Evolutionary conservation across 2,797 vertebrate genomes (phyloP).

Genomic region (Microtus agrestis): DNA sequence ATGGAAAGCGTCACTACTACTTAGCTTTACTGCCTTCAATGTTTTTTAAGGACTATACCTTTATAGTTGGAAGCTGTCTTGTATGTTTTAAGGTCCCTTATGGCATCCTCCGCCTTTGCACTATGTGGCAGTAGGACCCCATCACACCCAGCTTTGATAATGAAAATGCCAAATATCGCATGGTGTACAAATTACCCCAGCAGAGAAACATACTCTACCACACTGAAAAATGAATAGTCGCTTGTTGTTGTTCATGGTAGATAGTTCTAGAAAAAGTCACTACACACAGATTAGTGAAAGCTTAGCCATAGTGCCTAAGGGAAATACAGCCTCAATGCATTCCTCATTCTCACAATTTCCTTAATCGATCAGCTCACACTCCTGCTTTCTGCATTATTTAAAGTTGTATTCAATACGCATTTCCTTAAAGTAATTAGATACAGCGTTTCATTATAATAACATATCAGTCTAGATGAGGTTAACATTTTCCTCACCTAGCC

Average conservation of each 20-base stretch:
- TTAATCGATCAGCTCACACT: slow-evolving; percentile 12
- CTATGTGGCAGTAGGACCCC: background rate
- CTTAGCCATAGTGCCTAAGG: background rate
- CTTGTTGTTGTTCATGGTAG: slow-evolving; percentile 2
- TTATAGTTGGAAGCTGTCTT: background rate
- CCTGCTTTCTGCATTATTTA: slow-evolving; percentile 34
- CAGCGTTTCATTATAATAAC: background rate
- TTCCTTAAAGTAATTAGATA: background rate
- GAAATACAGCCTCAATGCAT: background rate
- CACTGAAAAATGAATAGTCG: background rate
- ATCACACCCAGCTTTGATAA: background rate
- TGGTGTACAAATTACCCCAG: background rate
- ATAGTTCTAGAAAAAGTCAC: slow-evolving; percentile 26
- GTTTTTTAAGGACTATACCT: background rate
- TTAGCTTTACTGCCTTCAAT: background rate
- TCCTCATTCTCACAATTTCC: background rate
- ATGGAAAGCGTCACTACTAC: background rate
- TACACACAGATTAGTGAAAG: slow-evolving; percentile 3
- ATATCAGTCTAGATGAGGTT: slow-evolving; percentile 1
- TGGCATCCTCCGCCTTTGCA: background rate
- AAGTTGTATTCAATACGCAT: background rate
- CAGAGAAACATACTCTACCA: background rate
- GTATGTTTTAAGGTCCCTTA: background rate
- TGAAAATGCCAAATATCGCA: slow-evolving; percentile 11
- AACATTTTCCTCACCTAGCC: background rate